These are phyloP conservation scores for Megaustenia siamemsis DNA, from an alignment of 2,888 invertebrate genomes.

Conservation along the genomic window DNA sequence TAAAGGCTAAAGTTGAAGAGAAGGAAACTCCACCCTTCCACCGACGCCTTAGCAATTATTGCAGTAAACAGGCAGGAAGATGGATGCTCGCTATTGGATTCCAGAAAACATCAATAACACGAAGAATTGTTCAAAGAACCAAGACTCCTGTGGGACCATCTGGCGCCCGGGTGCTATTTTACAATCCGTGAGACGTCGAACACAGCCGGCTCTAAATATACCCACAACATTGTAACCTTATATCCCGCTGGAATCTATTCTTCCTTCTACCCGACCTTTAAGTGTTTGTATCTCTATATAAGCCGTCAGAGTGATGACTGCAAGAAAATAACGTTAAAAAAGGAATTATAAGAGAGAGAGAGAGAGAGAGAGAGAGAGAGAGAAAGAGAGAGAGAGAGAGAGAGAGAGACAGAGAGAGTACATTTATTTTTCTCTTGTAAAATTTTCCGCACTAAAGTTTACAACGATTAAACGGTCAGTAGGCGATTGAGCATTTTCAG, in stretches of 20 bases:
- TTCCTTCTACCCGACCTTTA: too few species aligned
- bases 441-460: too few species aligned
- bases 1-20: background rate
- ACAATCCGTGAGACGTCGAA: background rate
- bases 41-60: background rate
- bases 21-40: background rate
- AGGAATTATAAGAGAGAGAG: too few species aligned
- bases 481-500: too few species aligned
- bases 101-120: background rate
- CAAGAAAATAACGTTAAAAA: too few species aligned
- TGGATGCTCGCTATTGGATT: background rate
- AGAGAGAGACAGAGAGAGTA: too few species aligned
- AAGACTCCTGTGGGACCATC: background rate
- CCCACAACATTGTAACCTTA: background rate
- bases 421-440: too few species aligned
- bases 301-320: too few species aligned
- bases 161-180: background rate
- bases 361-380: too few species aligned
- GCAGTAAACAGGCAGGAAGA: background rate
- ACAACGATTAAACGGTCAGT: too few species aligned
- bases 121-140: background rate
- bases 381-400: too few species aligned
- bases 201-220: background rate
- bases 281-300: too few species aligned
- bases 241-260: background rate